Evolutionary conservation across 2,797 vertebrate genomes (phyloP).

Genomic region (Botia kubotai): DNA sequence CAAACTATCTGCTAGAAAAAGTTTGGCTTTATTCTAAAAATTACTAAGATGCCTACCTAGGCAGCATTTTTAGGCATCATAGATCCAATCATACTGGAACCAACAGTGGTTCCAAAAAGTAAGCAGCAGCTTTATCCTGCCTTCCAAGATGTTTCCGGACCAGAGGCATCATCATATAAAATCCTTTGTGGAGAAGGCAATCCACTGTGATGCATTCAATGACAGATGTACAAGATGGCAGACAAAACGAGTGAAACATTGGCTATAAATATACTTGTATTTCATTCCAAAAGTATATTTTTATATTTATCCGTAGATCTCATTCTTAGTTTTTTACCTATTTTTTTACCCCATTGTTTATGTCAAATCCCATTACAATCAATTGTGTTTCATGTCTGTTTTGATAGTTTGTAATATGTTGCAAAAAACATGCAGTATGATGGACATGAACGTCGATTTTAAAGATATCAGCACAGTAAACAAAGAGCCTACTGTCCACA

Average conservation of each 20-base stretch:
- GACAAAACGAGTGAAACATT: too few relatives aligned
- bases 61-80: background rate
- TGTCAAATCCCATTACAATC: background rate
- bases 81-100: background rate
- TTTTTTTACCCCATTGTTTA: background rate
- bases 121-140: too few relatives aligned
- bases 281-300: too few relatives aligned
- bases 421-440: background rate
- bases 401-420: background rate
- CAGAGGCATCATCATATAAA: background rate
- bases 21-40: background rate
- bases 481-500: background rate
- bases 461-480: conserved; percentile 9
- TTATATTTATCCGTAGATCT: too few relatives aligned
- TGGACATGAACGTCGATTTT: background rate
- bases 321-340: background rate
- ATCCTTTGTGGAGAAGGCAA: background rate
- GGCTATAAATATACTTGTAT: too few relatives aligned
- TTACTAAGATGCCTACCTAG: background rate
- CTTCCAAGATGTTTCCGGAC: too few relatives aligned
- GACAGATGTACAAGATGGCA: too few relatives aligned
- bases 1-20: background rate
- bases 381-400: background rate
- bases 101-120: too few relatives aligned
- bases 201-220: background rate